Evolutionary conservation across 2,888 invertebrate species (phyloP), one percentile per base, ranked within the genome.

Genomic region (Herminia tarsipennalis): DNA sequence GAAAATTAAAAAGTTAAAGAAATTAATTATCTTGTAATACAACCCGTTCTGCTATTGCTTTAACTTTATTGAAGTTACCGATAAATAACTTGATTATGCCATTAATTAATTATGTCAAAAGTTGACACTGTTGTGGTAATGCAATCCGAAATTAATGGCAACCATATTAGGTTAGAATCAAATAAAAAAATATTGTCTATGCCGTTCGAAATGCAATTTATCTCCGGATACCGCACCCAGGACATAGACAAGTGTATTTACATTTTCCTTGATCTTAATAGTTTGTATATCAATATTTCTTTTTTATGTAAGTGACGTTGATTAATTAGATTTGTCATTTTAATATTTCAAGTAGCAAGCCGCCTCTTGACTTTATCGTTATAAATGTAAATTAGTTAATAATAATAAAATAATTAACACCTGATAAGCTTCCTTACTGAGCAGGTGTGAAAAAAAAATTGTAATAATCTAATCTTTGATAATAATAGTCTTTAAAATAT

Each of bases 211-310:
- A 44, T 47, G 38, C 45, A 43, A 58, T 66, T 65, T 36, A 56
- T 52, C 30, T 48, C 55, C 63, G 65, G 66, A 66, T 53, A 51
- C 65, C 66, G 33, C 65, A 50, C 65, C 66, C 36, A 57, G 57
- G 46, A 47, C 14, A 41, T 36, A 42, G 35, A 53, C 36, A 34
- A 21, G 33, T 52, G 45, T 51, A 53, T 41, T 29, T 37, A 55
- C 25, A 54, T 52, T 62, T 65, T 46, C 66, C 66, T 65, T 65
- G 62, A 56, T 62, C 62, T 59, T 52, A 65, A 59, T 65, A 48
- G 56, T 48, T 20, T 50, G 45, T 38, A 28, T 39, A 59, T 34
- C 42, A 29, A 62, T 65, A 59, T 43, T 45, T 62, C 59, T 59
- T 56, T 16, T 56, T 40, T 45, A 51, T 62, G 48, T 48, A 37